phyloP scores from a whole-genome alignment of 2,888 invertebrate species.

The Nomada ferruginata region DNA sequence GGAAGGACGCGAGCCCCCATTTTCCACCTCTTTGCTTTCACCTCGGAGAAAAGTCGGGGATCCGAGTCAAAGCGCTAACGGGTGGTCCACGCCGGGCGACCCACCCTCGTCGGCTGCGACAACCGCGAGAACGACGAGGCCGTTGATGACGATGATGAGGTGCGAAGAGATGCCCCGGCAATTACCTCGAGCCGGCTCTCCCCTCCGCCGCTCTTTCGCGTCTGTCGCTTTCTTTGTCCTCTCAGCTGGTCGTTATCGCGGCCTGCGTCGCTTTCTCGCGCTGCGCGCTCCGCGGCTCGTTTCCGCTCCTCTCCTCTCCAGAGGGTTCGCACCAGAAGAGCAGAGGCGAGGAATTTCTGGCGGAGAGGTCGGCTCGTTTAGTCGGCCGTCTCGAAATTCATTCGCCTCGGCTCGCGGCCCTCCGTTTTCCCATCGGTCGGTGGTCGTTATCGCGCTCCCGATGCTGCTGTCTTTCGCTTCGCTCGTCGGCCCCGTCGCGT shows the following conservation, averaged over 20 bases:
- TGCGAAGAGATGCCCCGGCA: slow-evolving; percentile 84
- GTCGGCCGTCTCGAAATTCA: slow-evolving; percentile 50
- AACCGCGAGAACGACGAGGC: slow-evolving; percentile 75
- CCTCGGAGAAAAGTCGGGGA: no score
- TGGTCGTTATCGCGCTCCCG: slow-evolving; percentile 55
- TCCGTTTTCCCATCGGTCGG: slow-evolving; percentile 27
- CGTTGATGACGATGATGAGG: slow-evolving; percentile 84
- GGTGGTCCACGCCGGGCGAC: slow-evolving; percentile 72
- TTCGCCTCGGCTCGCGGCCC: slow-evolving; percentile 52
- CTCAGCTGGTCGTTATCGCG: slow-evolving; percentile 11
- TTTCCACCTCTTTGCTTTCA: neutral
- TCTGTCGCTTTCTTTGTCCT: slow-evolving; percentile 15
- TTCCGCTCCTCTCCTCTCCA: no score
- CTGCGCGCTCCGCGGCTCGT: neutral
- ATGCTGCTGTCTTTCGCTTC: slow-evolving; percentile 26
- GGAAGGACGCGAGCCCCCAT: slow-evolving; percentile 6
- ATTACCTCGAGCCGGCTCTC: slow-evolving; percentile 76
- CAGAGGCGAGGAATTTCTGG: neutral
- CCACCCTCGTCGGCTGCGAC: slow-evolving; percentile 67
- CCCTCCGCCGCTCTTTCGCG: slow-evolving; percentile 45
- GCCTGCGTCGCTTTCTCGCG: slow-evolving; percentile 1
- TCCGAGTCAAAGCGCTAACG: slow-evolving; percentile 64
- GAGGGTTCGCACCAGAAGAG: neutral
- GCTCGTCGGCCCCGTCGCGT: slow-evolving; percentile 33
- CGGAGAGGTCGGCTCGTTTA: slow-evolving; percentile 24